Conservation (phyloP, 2,888 invertebrate species). For the Leptopilina drosophilae region DNA sequence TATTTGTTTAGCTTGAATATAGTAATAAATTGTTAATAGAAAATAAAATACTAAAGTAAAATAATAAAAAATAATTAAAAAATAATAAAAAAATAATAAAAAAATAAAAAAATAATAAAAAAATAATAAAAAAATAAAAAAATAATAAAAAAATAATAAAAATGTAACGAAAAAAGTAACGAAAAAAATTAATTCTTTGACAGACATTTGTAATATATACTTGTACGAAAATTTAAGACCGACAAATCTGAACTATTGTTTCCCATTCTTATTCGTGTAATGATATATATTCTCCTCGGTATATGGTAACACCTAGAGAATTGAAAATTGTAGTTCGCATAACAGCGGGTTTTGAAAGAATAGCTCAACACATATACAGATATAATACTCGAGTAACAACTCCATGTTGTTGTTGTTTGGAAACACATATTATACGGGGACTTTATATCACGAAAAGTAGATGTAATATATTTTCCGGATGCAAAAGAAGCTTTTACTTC, state of each 20-base stretch:
- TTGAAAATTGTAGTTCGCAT: conserved; percentile 18
- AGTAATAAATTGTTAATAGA: no score
- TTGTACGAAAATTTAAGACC: background rate
- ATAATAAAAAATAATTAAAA: no score
- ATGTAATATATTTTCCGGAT: background rate
- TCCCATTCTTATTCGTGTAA: conserved; percentile 2
- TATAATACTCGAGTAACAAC: background rate
- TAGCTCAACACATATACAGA: no score
- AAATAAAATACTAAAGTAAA: no score
- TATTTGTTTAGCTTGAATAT: no score
- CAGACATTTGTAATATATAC: conserved; percentile 6
- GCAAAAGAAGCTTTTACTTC: background rate
- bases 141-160: no score
- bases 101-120: no score
- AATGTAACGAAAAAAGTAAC: no score
- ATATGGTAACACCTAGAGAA: background rate
- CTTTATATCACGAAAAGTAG: conserved; percentile 1
- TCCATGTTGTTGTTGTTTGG: background rate
- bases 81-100: no score
- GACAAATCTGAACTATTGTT: conserved; percentile 26
- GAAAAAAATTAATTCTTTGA: background rate
- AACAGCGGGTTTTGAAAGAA: no score
- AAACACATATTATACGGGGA: conserved; percentile 10
- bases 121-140: no score
- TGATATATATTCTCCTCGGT: conserved; percentile 25